Conservation (phyloP, 2,797 vertebrate genomes). For the Protonibea diacanthus region DNA sequence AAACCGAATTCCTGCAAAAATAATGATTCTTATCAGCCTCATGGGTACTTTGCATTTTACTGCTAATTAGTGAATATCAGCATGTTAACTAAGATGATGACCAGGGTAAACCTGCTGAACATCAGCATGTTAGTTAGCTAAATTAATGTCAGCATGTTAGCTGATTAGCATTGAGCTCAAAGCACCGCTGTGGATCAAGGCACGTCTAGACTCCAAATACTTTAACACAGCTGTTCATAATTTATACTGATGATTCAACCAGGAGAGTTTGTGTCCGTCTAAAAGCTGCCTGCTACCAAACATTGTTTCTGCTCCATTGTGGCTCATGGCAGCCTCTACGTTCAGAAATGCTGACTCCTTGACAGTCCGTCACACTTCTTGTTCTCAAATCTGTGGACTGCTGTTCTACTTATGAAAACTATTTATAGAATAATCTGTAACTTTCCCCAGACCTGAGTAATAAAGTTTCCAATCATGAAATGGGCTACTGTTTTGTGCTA, state of each 20-base stretch:
- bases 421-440: slow-evolving; percentile 19
- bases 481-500: slow-evolving; percentile 49
- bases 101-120: neutral
- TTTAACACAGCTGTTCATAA: neutral
- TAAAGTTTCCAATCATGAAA: slow-evolving; percentile 60
- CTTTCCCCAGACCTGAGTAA: slow-evolving; percentile 4
- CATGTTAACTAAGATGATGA: neutral
- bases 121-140: neutral
- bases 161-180: neutral
- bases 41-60: too few species aligned
- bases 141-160: neutral
- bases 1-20: slow-evolving; percentile 7
- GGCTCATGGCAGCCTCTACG: neutral
- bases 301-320: neutral
- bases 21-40: neutral
- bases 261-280: neutral
- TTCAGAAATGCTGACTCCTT: neutral
- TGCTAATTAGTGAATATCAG: neutral
- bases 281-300: neutral
- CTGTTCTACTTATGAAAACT: slow-evolving; percentile 16
- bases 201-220: neutral
- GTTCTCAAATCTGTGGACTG: slow-evolving; percentile 3
- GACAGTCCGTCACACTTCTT: neutral
- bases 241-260: neutral
- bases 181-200: neutral